Percentiles rank a stretch among this genome's conserved stretches.
Conservation (phyloP, 1,140 invertebrate species). For the Helicoverpa armigera region DNA sequence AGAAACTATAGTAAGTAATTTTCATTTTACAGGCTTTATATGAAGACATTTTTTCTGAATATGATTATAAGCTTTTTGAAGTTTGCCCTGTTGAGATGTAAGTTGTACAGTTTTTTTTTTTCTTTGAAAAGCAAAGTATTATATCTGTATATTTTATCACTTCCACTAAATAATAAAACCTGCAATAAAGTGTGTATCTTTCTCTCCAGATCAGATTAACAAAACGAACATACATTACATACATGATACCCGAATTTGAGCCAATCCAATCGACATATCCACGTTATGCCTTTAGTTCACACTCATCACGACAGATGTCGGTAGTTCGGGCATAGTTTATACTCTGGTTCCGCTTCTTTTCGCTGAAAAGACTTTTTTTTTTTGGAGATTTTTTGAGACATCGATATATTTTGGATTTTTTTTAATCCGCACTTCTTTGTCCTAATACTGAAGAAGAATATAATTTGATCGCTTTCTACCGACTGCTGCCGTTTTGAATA, state of each 20-base stretch:
- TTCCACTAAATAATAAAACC: not conserved
- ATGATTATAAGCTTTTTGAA: no score
- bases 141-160: not conserved
- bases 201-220: not conserved
- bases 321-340: not conserved
- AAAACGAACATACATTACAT: constrained; percentile 25
- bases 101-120: no score
- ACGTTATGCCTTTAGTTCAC: constrained; percentile 12
- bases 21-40: no score
- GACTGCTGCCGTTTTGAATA: constrained; percentile 1
- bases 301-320: constrained; percentile 20
- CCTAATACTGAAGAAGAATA: not conserved
- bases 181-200: constrained; percentile 1
- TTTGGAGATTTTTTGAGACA: no score
- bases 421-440: not conserved
- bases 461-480: not conserved
- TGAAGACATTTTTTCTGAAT: no score
- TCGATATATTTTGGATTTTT: not conserved
- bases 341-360: constrained; percentile 7
- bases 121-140: no score
- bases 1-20: not conserved
- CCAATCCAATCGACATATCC: not conserved
- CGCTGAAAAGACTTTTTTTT: not conserved
- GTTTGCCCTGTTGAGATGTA: no score
- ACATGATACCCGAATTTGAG: constrained; percentile 18